Base-by-base conservation (phyloP, 2,113 vertebrate genomes). In the Myiopsitta monachus region DNA sequence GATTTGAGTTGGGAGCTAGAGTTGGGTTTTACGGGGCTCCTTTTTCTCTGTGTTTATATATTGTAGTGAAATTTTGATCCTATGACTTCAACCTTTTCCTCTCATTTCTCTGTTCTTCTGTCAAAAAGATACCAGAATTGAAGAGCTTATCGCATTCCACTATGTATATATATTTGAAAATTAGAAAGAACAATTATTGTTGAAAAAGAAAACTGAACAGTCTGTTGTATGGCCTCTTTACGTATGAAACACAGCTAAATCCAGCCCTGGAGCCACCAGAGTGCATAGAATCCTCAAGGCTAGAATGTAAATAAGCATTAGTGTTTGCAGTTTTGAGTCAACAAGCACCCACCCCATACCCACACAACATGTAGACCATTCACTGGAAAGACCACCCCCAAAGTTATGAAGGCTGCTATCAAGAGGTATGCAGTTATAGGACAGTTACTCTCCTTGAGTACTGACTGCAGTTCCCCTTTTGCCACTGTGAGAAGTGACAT, bases 341-440 rank as follows among this genome's bases (percentile, higher is more conserved):
- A 31, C 6, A 66, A 57, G 1, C 6, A 7, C 11, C 5, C 4
- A 5, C 2, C 3, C 2, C 10, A 41, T 26, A n/a, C 16, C 30
- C 18, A 22, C 21, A 31, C 7, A 62, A 57, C 10, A 6, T 12
- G 18, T 33, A 68, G 10, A 18, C 22, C 12, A 4, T 9, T 68
- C 6, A 17, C 17, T 64, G 44, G 16, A n/a, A 69, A 55, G 39
- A 33, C 7, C 7, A 6, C 4, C 11, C 47, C 12, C 21, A 61
- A 30, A 27, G 14, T 64, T 6, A 79, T 5, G 14, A 36, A 16
- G 24, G 7, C 33, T 26, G 3, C 3, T 18, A n/a, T 33, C 1
- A 14, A 63, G 13, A 55, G 0, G 18, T 39, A 0, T 11, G 27
- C 1, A 10, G 3, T 4, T 36, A 4, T 2, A 7, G 10, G 2